Conservation (phyloP, 1,140 invertebrate species). For the Rhizoglyphus robini region DNA sequence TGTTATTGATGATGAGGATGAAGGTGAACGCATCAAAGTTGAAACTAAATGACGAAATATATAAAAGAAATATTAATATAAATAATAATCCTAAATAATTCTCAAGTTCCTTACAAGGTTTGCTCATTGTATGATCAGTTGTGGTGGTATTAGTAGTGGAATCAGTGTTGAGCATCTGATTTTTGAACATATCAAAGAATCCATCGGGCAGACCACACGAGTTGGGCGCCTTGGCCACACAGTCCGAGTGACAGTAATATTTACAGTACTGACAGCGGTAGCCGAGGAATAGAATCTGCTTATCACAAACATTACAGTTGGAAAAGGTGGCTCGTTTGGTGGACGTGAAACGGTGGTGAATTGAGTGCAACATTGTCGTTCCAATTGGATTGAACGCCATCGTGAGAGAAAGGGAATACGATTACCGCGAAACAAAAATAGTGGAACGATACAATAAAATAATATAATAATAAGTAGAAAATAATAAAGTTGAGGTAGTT, state of each 20-base stretch:
- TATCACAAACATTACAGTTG: conserved; percentile 72
- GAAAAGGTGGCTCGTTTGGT: conserved; percentile 61
- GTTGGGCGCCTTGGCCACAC: conserved; percentile 73
- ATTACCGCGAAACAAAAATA: too few relatives aligned
- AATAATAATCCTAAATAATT: too few relatives aligned
- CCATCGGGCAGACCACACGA: conserved; percentile 75
- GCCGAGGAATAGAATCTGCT: conserved; percentile 77
- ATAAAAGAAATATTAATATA: conserved; percentile 8
- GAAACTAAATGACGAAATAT: too few relatives aligned
- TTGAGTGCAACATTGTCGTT: conserved; percentile 72
- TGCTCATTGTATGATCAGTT: conserved; percentile 14
- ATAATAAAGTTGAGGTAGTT: too few relatives aligned
- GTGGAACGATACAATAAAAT: too few relatives aligned
- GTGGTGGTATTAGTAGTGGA: too few relatives aligned
- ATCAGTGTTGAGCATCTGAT: too few relatives aligned
- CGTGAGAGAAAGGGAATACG: too few relatives aligned
- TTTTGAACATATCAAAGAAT: conserved; percentile 54
- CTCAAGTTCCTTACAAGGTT: background rate
- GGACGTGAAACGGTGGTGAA: conserved; percentile 76
- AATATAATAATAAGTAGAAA: too few relatives aligned
- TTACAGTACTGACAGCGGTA: conserved; percentile 90
- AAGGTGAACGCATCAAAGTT: too few relatives aligned
- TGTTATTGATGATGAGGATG: conserved; percentile 86
- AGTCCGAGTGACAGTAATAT: conserved; percentile 82
- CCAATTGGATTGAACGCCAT: too few relatives aligned